These are phyloP conservation scores for Cygnus buccinator DNA, from an alignment of 2,113 vertebrate species.

Conservation along the genomic window DNA sequence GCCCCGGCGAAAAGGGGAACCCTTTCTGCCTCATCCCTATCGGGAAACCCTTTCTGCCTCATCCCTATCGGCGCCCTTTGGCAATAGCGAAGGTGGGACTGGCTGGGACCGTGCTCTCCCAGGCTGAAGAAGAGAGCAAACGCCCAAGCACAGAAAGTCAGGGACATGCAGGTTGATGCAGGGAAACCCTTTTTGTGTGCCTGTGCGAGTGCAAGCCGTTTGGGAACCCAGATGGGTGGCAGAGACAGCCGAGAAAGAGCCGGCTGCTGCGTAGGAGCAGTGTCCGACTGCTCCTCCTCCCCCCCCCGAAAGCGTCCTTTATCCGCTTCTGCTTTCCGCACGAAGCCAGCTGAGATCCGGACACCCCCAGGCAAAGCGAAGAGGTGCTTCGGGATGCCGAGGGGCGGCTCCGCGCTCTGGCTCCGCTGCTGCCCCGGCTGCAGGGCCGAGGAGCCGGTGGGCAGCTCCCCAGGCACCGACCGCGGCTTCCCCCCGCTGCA, in stretches of 20 bases:
- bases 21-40: rapidly evolving
- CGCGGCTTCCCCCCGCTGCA: neutral
- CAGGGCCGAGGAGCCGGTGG: neutral
- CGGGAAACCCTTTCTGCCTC: neutral
- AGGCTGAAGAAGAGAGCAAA: neutral
- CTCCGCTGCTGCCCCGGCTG: neutral
- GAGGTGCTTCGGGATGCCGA: neutral
- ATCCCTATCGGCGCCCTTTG: neutral
- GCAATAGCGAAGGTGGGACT: neutral
- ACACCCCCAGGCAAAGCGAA: neutral
- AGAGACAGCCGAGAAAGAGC: neutral
- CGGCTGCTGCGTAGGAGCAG: neutral
- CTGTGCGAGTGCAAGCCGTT: neutral
- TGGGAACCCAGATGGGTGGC: neutral
- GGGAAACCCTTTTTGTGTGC: neutral
- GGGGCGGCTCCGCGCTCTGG: too few relatives aligned
- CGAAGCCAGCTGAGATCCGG: neutral
- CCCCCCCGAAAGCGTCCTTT: rapidly evolving
- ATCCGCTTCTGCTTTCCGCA: neutral
- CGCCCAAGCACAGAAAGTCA: neutral
- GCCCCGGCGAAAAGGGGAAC: neutral
- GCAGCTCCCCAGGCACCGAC: neutral
- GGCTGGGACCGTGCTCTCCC: neutral
- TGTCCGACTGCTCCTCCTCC: neutral
- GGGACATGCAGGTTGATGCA: neutral